phyloP scores from a whole-genome alignment of 2,797 vertebrate species.

The Leptoclinus maculatus region DNA sequence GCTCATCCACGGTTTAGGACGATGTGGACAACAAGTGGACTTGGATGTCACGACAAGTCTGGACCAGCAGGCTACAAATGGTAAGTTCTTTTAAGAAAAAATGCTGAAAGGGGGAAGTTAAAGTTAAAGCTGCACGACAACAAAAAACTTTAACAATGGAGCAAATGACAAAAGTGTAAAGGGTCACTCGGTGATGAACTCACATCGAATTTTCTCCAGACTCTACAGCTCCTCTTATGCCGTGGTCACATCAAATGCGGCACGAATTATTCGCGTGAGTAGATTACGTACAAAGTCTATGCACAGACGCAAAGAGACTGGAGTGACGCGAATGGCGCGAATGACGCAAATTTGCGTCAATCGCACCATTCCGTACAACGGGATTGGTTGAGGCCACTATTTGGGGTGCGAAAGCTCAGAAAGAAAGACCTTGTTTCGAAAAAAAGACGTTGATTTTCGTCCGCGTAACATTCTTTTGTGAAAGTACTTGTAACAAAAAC shows the following conservation, averaged over 20 bases:
- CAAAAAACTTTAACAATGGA: background rate
- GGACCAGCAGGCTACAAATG: slow-evolving; percentile 80
- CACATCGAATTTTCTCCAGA: background rate
- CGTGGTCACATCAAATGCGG: no score
- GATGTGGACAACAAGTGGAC: slow-evolving; percentile 86
- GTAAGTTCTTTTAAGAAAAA: slow-evolving; percentile 67
- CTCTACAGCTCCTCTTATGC: background rate
- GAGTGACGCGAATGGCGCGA: no score
- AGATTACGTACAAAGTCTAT: no score
- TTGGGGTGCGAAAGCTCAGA: no score
- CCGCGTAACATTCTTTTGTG: background rate
- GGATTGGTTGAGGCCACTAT: no score
- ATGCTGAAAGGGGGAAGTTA: background rate
- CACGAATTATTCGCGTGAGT: no score
- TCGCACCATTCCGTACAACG: no score
- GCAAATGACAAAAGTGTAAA: background rate
- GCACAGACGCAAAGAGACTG: no score
- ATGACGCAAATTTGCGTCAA: no score
- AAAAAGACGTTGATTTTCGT: no score
- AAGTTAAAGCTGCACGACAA: background rate
- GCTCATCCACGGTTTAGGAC: slow-evolving; percentile 89
- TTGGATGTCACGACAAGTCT: slow-evolving; percentile 69
- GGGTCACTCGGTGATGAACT: background rate
- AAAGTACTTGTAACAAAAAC: background rate
- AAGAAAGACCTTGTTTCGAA: no score